Base-by-base conservation (phyloP, 2,797 vertebrate species). In the Sebastes iracundus region DNA sequence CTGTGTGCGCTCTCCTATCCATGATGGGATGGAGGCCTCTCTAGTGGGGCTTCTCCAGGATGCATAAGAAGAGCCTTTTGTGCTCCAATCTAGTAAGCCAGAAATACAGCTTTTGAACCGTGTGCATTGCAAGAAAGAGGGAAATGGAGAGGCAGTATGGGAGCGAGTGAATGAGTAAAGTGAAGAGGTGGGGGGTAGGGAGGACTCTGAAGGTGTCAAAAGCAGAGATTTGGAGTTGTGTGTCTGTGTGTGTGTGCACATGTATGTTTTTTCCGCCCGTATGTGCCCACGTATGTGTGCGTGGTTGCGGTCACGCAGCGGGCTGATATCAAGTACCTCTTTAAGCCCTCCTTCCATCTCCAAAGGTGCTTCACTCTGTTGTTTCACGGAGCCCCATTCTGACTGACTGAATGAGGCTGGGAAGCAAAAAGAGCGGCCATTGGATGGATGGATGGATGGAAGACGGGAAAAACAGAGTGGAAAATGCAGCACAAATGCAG, bases 81-180 rank as follows among this genome's bases (percentile, higher is more conserved):
- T 96, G 85, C 84, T 91, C 82, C 85, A 75, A 90, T 93, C 87
- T 93, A 88, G 92, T 94, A 94, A 95, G 95, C 92, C 93, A 95
- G 93, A 95, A 96, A 95, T 96, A 92, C 88, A 95, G 92, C 90
- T 93, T 94, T 94, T 93, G 90, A 94, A 94, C 87, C 89, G 90
- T 93, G 91, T 93, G 85, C 68, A 82, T 82, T 90, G 93, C 94
- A 94, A 91, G 91, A 95, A 91, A 84, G 93, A 93, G 95, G 94
- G 91, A 94, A 87, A 91, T 87, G 88, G 88, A 91, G 88, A 91
- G 84, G 82, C 86, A 63, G 89, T 89, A 85, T 82, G 77, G 84
- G 87, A 74, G 85, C 79, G 90, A 77, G 79, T 94, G 95, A 95
- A 93, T 89, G 87, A 90, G 79, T 69, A 7, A 84, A 90, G 85